phyloP scores from a whole-genome alignment of 2,113 vertebrate species.

The Microcebus ravelobensis region DNA sequence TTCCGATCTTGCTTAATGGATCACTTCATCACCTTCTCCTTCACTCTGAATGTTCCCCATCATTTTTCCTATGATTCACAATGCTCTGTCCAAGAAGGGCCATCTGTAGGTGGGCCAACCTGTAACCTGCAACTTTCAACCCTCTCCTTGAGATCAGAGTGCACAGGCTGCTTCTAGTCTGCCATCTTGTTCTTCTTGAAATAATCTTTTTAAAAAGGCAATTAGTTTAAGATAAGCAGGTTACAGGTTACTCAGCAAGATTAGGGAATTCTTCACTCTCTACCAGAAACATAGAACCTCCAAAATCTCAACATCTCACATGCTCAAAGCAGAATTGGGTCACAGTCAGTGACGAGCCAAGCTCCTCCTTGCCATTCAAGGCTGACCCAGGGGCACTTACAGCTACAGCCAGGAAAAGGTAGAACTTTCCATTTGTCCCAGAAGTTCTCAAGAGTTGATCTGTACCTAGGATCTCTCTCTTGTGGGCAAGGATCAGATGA shows the following conservation, averaged over 20 bases:
- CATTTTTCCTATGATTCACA: too few relatives aligned
- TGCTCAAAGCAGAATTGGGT: neutral
- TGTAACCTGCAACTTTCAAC: too few relatives aligned
- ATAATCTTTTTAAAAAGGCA: neutral
- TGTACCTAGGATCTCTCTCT: too few relatives aligned
- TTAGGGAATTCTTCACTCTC: neutral
- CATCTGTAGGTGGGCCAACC: too few relatives aligned
- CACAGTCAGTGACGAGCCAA: neutral
- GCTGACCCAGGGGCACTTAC: neutral
- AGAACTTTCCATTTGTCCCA: neutral
- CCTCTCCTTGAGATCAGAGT: too few relatives aligned
- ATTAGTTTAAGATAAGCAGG: neutral
- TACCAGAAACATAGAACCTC: neutral
- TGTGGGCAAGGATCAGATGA: neutral
- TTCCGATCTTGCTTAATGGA: too few relatives aligned
- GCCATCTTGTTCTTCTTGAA: too few relatives aligned
- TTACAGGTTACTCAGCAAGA: neutral
- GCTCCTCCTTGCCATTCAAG: neutral
- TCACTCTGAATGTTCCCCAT: too few relatives aligned
- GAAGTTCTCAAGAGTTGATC: too few relatives aligned
- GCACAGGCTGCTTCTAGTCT: too few relatives aligned
- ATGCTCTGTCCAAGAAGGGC: too few relatives aligned
- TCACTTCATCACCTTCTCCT: too few relatives aligned
- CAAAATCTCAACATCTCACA: fast-evolving
- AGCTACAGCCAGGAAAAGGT: neutral